Evolutionary conservation across 2,888 invertebrate genomes (phyloP), one percentile per base, ranked within the genome.

Genomic region (Laspeyria flexula): DNA sequence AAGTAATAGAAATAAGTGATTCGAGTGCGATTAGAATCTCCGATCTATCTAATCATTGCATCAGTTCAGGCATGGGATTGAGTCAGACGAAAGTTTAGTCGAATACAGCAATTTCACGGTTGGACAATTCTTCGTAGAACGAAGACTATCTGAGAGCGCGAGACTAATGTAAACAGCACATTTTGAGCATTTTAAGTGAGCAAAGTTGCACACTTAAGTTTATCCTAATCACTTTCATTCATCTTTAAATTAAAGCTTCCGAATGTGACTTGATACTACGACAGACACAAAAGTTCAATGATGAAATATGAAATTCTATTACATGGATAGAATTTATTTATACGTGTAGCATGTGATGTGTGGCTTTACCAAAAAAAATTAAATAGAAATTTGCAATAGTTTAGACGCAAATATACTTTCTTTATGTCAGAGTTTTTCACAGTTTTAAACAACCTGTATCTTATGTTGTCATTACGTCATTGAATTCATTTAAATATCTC

Each of bases 51-150:
- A 59, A 67, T 71, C 56, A 59, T 55, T 50, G 56, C 50, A 58
- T 47, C 58, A 64, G 43, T 55, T 71, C 68, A 68, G 52, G 68
- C 68, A 67, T 71, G 58, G 56, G 25, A 71, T 68, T 64, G 58
- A 57, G 42, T 64, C 41, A 43, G 42, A 54, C 38, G 44, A 64
- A 68, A 67, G 42, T 71, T 71, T 66, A 49, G 44, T 55, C 49
- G 46, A 67, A 56, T 56, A 45, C 58, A 35, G 15, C 56, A 67
- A 68, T 71, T 71, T 64, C 58, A 61, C 68, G 64, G 54, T 48
- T 51, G 68, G 48, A 44, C 33, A 43, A 18, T 11, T 18, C 5
- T 21, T 10, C 4, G 16, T 25, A 12, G 13, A 18, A 18, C 23
- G 21, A 21, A 42, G 7, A 13, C 25, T 27, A 34, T 9, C 27